Evolutionary conservation across 2,888 invertebrate species (phyloP).

Genomic region (Mesorhabditis belari): DNA sequence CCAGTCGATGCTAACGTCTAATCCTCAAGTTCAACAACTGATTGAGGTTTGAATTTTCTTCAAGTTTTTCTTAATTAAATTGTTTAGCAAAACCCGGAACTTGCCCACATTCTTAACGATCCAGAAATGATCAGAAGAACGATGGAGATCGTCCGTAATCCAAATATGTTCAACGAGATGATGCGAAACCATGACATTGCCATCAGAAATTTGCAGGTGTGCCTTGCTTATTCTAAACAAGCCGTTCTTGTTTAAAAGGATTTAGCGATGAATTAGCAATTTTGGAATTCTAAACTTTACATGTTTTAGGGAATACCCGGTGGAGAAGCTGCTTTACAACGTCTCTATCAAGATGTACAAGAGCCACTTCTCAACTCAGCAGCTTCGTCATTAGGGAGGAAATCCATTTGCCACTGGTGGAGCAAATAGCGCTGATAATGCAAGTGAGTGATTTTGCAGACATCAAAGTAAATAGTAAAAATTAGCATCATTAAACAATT

Average conservation of each 20-base stretch:
- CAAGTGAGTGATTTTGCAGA: too few species aligned
- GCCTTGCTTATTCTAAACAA: neutral
- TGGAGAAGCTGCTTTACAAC: constrained; percentile 87
- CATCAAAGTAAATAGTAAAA: neutral
- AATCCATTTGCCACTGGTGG: constrained; percentile 71
- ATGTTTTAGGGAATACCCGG: constrained; percentile 58
- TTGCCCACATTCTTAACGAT: constrained; percentile 75
- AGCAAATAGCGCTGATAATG: constrained; percentile 9
- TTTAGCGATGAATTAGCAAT: neutral
- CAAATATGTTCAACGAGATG: constrained; percentile 91
- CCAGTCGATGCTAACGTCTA: constrained; percentile 80
- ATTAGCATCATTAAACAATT: neutral
- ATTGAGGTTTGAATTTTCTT: constrained; percentile 30
- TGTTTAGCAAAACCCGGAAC: constrained; percentile 84
- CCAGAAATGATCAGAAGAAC: constrained; percentile 62
- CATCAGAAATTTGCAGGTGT: constrained; percentile 81
- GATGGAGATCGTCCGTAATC: constrained; percentile 82
- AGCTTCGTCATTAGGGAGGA: constrained; percentile 73
- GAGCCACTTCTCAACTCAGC: constrained; percentile 96
- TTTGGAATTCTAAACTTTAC: neutral
- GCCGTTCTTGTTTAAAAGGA: constrained; percentile 1
- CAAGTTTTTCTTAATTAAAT: neutral
- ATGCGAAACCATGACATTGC: constrained; percentile 96
- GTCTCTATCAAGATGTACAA: constrained; percentile 91
- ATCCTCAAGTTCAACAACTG: constrained; percentile 90